A percentile compares a stretch with the other conserved stretches of the same genome.
phyloP scores from a whole-genome alignment of 2,113 vertebrate genomes.

The Vulpes vulpes region DNA sequence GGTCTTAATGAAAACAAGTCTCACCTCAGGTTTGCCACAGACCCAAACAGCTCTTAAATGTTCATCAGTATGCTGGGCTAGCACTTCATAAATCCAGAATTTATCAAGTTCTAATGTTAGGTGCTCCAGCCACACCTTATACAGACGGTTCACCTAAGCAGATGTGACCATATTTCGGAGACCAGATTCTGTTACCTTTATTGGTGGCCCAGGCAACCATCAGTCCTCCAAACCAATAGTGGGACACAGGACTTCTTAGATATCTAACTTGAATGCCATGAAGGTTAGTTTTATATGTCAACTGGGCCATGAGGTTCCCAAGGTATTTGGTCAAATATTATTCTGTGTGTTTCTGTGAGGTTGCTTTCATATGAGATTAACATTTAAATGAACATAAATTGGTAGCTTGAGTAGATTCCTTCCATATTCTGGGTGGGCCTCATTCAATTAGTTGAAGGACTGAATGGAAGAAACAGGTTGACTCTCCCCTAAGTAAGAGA shows the following conservation, averaged over 20 bases:
- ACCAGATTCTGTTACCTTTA: not conserved
- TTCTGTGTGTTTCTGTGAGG: not conserved
- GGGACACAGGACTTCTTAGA: not conserved
- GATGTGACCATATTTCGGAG: not conserved
- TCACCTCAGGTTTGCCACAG: not conserved
- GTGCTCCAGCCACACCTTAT: not conserved
- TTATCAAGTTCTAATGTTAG: not conserved
- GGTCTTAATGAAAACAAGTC: not conserved
- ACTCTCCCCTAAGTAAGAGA: not conserved
- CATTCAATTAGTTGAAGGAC: not conserved
- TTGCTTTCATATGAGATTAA: not conserved
- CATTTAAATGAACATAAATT: not conserved
- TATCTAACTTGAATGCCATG: not conserved
- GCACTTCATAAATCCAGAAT: not conserved
- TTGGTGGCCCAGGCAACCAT: not conserved
- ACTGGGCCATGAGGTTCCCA: not conserved
- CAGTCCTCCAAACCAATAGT: not conserved
- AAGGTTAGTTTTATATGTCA: not conserved
- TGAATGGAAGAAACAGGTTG: not conserved
- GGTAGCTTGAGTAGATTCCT: not conserved
- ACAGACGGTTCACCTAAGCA: not conserved
- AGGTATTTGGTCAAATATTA: not conserved
- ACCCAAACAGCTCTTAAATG: not conserved
- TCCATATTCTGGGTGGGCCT: not conserved
- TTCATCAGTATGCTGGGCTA: not conserved